Base-by-base conservation (phyloP, 2,888 invertebrate genomes). In the Sympetrum striolatum region DNA sequence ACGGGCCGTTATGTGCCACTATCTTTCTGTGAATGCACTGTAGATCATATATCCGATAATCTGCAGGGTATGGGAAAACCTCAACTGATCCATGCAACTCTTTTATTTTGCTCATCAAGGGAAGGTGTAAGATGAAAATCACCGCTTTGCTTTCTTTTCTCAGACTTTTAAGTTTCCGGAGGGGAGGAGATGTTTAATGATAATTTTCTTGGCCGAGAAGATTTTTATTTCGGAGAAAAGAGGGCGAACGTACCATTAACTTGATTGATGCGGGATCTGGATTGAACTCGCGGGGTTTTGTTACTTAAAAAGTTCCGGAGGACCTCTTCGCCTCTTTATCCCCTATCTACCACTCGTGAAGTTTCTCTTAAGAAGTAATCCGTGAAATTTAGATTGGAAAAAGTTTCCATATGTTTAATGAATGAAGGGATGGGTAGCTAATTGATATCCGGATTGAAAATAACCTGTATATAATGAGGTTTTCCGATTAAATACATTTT, bases 201-300 rank as follows among this genome's bases (percentile, higher is more conserved):
- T 58, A 82, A 58, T 58, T 82, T 73, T 73, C 73, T 82, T 14
- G 31, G 48, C 6, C 22, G 35, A 53, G 58, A 82, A 58, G 82
- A 60, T 58, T 82, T 82, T 31, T 31, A 25, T 18, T 4, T 14
- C 8, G 12, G 12, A 86, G 60, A 82, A 82, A 82, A 82, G 53
- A 58, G 58, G 35, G 82, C 58, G 58, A 60, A 64, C 37, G 60
- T 86, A 37, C 37, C 60, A 86, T 86, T 86, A 86, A 86, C 60
- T 86, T 86, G 86, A 86, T 86, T 86, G 86, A 86, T 86, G 86
- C 60, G 31, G 86, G 37, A 86, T 86, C 86, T 86, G 86, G 86
- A 86, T 86, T 86, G 86, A 86, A 86, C 86, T 86, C 58, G 37
- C 86, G 86, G 86, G 86, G 60, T 64, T 86, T 64, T 48, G 48